Percentiles rank a stretch among this genome's conserved stretches.
Conservation (phyloP, 2,113 vertebrate genomes). For the Cryptomyrus ogoouensis region DNA sequence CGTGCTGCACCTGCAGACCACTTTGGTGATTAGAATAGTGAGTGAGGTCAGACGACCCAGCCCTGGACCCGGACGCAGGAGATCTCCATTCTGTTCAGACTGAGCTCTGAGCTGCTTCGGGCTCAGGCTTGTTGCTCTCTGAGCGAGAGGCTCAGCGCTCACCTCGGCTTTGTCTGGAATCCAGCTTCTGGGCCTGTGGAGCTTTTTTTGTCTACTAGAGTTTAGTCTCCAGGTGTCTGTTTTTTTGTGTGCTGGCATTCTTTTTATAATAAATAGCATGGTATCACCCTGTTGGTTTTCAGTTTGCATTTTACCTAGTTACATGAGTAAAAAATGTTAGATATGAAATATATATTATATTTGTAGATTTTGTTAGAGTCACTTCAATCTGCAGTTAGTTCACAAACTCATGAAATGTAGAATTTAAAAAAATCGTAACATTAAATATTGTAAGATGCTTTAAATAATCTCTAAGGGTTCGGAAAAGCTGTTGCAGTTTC, state of each 20-base stretch:
- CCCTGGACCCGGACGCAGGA: not conserved
- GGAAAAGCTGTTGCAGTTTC: not conserved
- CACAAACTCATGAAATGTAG: not conserved
- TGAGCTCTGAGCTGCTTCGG: not conserved
- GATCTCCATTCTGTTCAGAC: not conserved
- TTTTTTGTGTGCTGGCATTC: not conserved
- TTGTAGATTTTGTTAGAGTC: not conserved
- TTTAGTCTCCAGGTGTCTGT: not conserved
- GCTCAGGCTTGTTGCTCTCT: not conserved
- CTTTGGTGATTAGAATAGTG: not conserved
- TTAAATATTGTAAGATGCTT: not conserved
- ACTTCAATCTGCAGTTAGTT: not conserved
- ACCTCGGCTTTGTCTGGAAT: not conserved
- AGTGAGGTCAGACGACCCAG: not conserved
- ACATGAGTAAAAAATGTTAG: not conserved
- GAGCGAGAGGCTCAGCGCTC: not conserved
- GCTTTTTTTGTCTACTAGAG: not conserved
- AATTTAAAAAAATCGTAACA: not conserved
- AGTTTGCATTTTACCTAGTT: not conserved
- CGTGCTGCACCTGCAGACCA: not conserved
- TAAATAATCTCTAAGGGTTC: not conserved
- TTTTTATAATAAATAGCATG: not conserved
- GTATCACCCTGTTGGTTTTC: not conserved
- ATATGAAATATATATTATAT: not conserved
- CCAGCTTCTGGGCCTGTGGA: not conserved